A percentile compares a stretch with the other conserved stretches of the same genome.
phyloP scores from a whole-genome alignment of 2,888 invertebrate species.

The Syrphus vitripennis region DNA sequence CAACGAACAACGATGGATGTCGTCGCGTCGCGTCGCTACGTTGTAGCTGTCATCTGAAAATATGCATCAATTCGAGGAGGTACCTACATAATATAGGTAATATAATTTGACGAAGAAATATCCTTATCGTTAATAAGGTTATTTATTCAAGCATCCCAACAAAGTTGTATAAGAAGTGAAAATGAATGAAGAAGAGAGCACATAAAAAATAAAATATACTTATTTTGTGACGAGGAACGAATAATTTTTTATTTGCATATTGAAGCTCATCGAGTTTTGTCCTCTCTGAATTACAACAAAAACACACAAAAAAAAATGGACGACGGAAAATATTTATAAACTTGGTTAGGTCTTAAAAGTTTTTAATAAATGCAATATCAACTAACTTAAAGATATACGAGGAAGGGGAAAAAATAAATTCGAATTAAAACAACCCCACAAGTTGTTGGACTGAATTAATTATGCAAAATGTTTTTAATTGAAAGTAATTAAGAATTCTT shows the following conservation, averaged over 20 bases:
- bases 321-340: neutral
- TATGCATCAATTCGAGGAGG: constrained; percentile 44
- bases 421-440: constrained; percentile 2
- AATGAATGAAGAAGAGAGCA: neutral
- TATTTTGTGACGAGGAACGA: neutral
- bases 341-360: constrained; percentile 8
- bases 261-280: constrained; percentile 11
- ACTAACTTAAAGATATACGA: neutral
- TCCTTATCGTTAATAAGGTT: constrained; percentile 50
- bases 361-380: constrained; percentile 13
- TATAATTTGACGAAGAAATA: constrained; percentile 40
- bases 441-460: neutral
- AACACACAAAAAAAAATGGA: neutral
- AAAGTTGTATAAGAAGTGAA: neutral
- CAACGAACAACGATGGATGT: neutral
- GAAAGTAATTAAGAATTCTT: neutral
- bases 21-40: neutral
- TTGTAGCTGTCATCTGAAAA: constrained; percentile 21
- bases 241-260: constrained; percentile 14
- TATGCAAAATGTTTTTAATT: constrained; percentile 24
- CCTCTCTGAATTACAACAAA: neutral
- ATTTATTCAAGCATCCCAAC: constrained; percentile 44
- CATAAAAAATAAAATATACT: neutral
- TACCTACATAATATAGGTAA: constrained; percentile 40
- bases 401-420: neutral